Percentiles rank a stretch among this genome's conserved stretches.
Evolutionary conservation across 2,888 invertebrate genomes (phyloP).

Genomic region (Hirtodrosophila cameraria): DNA sequence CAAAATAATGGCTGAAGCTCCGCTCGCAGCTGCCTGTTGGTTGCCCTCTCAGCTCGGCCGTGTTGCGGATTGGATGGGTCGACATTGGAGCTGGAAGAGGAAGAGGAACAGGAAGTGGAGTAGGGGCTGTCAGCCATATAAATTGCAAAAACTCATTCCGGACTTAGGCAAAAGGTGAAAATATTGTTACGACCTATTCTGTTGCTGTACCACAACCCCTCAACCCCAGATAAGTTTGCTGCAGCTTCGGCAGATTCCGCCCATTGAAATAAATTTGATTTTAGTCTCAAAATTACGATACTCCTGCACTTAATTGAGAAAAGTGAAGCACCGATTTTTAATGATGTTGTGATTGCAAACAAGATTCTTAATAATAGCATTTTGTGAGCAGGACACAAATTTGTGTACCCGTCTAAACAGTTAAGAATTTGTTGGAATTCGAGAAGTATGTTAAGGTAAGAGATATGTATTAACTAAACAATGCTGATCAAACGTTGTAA

Average conservation of each 20-base stretch:
- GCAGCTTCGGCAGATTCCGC: slow-evolving; percentile 32
- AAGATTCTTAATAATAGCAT: slow-evolving; percentile 3
- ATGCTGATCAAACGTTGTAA: background rate
- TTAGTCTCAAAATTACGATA: slow-evolving; percentile 73
- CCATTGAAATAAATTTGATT: slow-evolving; percentile 73
- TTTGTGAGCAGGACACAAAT: slow-evolving; percentile 5
- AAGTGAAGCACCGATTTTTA: slow-evolving; percentile 71
- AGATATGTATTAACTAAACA: background rate
- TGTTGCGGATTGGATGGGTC: slow-evolving; percentile 34
- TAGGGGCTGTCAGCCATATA: slow-evolving; percentile 49
- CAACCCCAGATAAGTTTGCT: background rate
- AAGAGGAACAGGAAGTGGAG: slow-evolving; percentile 18
- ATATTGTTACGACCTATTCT: slow-evolving; percentile 80
- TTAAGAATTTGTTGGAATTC: background rate
- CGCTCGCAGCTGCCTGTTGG: slow-evolving; percentile 46
- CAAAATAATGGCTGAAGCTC: slow-evolving; percentile 70
- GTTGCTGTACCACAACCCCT: slow-evolving; percentile 6
- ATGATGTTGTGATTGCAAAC: slow-evolving; percentile 58
- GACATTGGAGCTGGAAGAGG: slow-evolving; percentile 13
- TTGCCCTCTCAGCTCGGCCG: slow-evolving; percentile 36
- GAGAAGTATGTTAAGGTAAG: background rate
- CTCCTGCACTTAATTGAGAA: slow-evolving; percentile 66
- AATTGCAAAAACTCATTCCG: slow-evolving; percentile 76
- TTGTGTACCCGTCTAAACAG: background rate
- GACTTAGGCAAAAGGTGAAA: slow-evolving; percentile 80